Evolutionary conservation across 2,113 vertebrate species (phyloP).

Genomic region (Cyprinodon brontotheroides): DNA sequence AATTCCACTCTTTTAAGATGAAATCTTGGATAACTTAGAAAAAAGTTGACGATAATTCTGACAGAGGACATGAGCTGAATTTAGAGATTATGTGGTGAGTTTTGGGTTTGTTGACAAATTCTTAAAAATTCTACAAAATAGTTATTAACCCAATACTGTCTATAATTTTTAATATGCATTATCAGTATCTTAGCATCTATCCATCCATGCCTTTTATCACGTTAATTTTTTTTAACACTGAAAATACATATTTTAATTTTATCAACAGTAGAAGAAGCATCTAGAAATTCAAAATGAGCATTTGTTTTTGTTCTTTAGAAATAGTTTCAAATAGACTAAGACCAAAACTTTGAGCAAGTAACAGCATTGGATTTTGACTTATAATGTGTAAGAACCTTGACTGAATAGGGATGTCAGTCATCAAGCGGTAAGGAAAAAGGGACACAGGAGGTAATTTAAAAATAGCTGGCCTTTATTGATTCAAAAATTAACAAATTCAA

Average conservation of each 20-base stretch:
- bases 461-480: too few relatives aligned
- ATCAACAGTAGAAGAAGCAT: neutral
- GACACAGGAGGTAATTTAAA: too few relatives aligned
- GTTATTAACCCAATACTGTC: neutral
- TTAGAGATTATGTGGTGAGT: conserved; percentile 20
- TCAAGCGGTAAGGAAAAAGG: too few relatives aligned
- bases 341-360: too few relatives aligned
- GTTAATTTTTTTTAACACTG: too few relatives aligned
- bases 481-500: too few relatives aligned
- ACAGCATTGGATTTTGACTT: too few relatives aligned
- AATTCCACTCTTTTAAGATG: conserved; percentile 76
- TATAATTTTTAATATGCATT: neutral
- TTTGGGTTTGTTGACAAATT: conserved; percentile 21
- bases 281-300: neutral
- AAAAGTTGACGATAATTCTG: conserved; percentile 51
- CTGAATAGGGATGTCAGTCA: too few relatives aligned
- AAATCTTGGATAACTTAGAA: conserved; percentile 65
- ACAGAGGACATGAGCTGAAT: conserved; percentile 46
- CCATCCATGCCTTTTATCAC: neutral
- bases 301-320: neutral
- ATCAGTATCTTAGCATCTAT: too few relatives aligned
- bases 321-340: too few relatives aligned
- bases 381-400: too few relatives aligned
- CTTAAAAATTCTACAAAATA: conserved; percentile 6
- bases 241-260: neutral